Conservation (phyloP, 2,797 vertebrate genomes). For the Diceros bicornis region DNA sequence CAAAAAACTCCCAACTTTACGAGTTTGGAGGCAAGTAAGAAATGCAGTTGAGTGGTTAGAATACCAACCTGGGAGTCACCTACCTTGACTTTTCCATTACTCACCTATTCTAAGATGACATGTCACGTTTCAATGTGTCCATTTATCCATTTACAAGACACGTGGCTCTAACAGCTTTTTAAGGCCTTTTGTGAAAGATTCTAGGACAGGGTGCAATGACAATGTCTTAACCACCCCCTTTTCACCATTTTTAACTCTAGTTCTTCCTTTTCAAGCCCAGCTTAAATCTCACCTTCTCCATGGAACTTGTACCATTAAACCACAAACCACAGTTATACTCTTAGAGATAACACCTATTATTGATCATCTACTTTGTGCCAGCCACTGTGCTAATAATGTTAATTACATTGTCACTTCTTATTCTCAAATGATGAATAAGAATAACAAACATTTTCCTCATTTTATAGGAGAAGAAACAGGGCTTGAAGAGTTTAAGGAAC, state of each 20-base stretch:
- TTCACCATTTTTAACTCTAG: background rate
- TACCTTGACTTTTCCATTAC: conserved; percentile 18
- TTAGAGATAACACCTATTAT: background rate
- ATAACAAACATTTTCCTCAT: background rate
- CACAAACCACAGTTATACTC: background rate
- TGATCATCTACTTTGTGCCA: background rate
- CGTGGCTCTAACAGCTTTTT: conserved; percentile 27
- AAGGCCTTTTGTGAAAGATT: conserved; percentile 52
- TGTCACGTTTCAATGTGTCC: background rate
- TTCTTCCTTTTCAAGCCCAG: background rate
- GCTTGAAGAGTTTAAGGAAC: background rate
- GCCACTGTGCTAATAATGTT: background rate
- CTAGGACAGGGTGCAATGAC: background rate
- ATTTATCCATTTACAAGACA: conserved; percentile 47
- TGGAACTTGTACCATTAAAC: background rate
- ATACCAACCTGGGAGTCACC: conserved; percentile 21
- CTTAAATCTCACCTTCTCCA: background rate
- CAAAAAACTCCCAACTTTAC: conserved; percentile 55
- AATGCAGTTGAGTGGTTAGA: conserved; percentile 55
- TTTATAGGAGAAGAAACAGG: background rate
- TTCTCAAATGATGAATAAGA: background rate
- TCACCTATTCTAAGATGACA: conserved; percentile 52
- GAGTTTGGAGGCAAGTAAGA: conserved; percentile 56
- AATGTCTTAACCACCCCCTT: background rate
- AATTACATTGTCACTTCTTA: background rate